Conservation (phyloP, 2,888 invertebrate genomes). For the Panzeria rudis region DNA sequence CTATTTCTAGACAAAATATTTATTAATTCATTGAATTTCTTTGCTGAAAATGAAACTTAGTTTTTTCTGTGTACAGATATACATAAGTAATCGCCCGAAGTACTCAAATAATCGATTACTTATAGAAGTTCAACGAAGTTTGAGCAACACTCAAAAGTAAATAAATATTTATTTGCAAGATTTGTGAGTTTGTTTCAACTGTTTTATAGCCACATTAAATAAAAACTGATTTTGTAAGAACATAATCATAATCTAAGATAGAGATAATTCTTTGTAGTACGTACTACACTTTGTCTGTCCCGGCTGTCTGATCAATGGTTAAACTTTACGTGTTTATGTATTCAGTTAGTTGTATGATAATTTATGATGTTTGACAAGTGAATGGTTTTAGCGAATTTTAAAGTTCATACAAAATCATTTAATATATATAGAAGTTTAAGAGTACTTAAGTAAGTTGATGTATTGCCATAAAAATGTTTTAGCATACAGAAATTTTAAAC, state of each 20-base stretch:
- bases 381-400: slow-evolving; percentile 50
- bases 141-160: background rate
- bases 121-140: background rate
- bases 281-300: slow-evolving; percentile 3
- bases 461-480: background rate
- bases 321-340: slow-evolving; percentile 7
- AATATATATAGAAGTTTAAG: slow-evolving; percentile 7
- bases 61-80: too few species aligned
- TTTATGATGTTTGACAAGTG: slow-evolving; percentile 65
- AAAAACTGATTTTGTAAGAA: slow-evolving; percentile 53
- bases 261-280: slow-evolving; percentile 31
- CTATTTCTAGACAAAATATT: too few species aligned
- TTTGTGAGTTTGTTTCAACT: slow-evolving; percentile 32
- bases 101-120: slow-evolving; percentile 9
- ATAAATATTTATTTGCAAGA: slow-evolving; percentile 28
- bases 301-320: slow-evolving; percentile 24
- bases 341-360: slow-evolving; percentile 44
- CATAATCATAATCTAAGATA: slow-evolving; percentile 62
- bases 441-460: slow-evolving; percentile 26
- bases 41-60: too few species aligned
- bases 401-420: slow-evolving; percentile 46
- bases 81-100: background rate
- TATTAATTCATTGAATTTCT: too few species aligned
- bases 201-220: slow-evolving; percentile 40
- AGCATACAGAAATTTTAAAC: background rate